A percentile compares a stretch with the other conserved stretches of the same genome.
Conservation (phyloP, 1,140 invertebrate species). For the Ips nitidus region DNA sequence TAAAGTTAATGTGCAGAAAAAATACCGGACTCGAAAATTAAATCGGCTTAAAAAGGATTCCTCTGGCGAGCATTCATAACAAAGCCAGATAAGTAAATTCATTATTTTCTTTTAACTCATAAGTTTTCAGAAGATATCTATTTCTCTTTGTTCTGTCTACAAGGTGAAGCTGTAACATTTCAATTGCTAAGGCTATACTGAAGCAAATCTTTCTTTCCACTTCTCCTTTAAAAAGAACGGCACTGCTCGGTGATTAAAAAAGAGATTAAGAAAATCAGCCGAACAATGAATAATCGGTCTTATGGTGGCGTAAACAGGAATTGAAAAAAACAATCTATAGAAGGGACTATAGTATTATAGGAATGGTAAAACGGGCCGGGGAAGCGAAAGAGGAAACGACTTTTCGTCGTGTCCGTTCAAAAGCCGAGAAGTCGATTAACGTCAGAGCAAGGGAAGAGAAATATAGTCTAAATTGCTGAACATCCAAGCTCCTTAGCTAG, state of each 20-base stretch:
- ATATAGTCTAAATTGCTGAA: conserved; percentile 52
- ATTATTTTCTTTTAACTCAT: too few species aligned
- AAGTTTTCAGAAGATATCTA: too few species aligned
- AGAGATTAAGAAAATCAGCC: conserved; percentile 3
- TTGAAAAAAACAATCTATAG: conserved; percentile 23
- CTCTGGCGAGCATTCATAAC: too few species aligned
- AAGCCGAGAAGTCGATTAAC: conserved; percentile 52
- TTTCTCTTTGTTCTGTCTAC: too few species aligned
- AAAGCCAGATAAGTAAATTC: too few species aligned
- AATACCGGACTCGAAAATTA: too few species aligned
- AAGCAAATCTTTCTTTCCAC: too few species aligned
- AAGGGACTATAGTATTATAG: conserved; percentile 7
- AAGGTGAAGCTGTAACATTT: too few species aligned
- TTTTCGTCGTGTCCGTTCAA: conserved; percentile 45
- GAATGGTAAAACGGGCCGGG: conserved; percentile 12
- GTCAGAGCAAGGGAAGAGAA: conserved; percentile 49
- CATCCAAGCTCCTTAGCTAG: conserved; percentile 49
- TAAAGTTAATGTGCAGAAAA: too few species aligned
- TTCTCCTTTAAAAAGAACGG: too few species aligned
- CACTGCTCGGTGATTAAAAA: neutral
- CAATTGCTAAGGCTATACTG: too few species aligned
- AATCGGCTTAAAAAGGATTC: too few species aligned
- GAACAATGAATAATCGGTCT: conserved; percentile 9
- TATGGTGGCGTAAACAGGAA: conserved; percentile 17
- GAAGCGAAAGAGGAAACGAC: conserved; percentile 17